These are phyloP conservation scores for Poecilia velifera DNA, from an alignment of 2,797 vertebrate species.

Conservation along the genomic window DNA sequence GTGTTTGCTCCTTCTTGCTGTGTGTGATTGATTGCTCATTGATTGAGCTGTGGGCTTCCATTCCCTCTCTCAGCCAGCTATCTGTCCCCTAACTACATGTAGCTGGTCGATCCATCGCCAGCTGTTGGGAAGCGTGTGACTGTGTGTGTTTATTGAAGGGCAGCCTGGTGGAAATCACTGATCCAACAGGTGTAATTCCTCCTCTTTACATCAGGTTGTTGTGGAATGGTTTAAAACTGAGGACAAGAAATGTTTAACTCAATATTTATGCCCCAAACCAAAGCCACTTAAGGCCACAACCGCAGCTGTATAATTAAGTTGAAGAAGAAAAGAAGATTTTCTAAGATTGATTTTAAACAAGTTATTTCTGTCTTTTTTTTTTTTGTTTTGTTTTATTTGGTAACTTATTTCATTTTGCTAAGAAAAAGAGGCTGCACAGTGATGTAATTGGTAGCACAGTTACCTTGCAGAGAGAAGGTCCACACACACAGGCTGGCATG, in stretches of 20 bases:
- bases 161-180: constrained; percentile 53
- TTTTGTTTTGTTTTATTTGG: background rate
- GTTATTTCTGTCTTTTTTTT: background rate
- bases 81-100: constrained; percentile 60
- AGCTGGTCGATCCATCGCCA: constrained; percentile 43
- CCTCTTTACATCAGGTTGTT: constrained; percentile 23
- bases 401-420: background rate
- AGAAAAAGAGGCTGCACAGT: background rate
- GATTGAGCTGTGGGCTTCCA: constrained; percentile 69
- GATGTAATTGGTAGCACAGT: background rate
- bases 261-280: constrained; percentile 44
- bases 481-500: too few relatives aligned
- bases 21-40: constrained; percentile 73
- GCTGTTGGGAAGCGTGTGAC: constrained; percentile 48
- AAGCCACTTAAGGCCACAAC: constrained; percentile 15
- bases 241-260: constrained; percentile 12
- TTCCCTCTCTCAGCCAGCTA: constrained; percentile 60
- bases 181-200: constrained; percentile 60
- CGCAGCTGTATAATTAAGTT: constrained; percentile 17
- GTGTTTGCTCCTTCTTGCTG: constrained; percentile 61
- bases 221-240: constrained; percentile 30
- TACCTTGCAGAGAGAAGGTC: background rate
- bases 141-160: constrained; percentile 53
- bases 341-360: background rate
- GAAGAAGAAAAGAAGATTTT: constrained; percentile 1